Evolutionary conservation across 2,888 invertebrate genomes (phyloP).

Genomic region (Saturnia pavonia): DNA sequence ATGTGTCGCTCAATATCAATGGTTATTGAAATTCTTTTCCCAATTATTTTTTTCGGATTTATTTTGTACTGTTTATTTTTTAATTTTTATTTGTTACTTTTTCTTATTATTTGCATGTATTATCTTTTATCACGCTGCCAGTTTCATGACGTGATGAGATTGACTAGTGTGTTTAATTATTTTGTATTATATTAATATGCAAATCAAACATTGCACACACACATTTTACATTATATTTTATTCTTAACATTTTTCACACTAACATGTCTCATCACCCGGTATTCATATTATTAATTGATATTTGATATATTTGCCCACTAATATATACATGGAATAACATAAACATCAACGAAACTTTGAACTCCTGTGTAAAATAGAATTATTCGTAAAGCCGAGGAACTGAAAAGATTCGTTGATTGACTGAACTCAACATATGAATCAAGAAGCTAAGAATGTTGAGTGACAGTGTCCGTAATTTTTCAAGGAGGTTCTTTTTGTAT

Average conservation of each 20-base stretch:
- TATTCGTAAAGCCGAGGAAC: neutral
- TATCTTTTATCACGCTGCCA: slow-evolving; percentile 24
- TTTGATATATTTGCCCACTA: slow-evolving; percentile 1
- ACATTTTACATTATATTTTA: slow-evolving; percentile 25
- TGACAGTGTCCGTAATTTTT: slow-evolving; percentile 67
- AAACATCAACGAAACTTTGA: slow-evolving; percentile 46
- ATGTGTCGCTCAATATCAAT: slow-evolving; percentile 74
- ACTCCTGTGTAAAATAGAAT: neutral
- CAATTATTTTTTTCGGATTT: slow-evolving; percentile 40
- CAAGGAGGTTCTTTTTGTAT: slow-evolving; percentile 51
- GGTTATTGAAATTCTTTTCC: slow-evolving; percentile 50
- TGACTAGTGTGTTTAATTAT: slow-evolving; percentile 19
- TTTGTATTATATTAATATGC: slow-evolving; percentile 22
- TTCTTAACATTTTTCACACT: slow-evolving; percentile 47
- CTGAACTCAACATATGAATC: slow-evolving; percentile 33
- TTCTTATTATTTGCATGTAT: slow-evolving; percentile 54
- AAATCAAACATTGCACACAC: slow-evolving; percentile 17
- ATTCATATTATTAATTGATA: slow-evolving; percentile 41
- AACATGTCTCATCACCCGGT: slow-evolving; percentile 54
- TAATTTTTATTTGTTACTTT: slow-evolving; percentile 37
- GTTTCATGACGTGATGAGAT: slow-evolving; percentile 22
- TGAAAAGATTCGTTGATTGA: slow-evolving; percentile 54
- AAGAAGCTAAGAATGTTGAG: slow-evolving; percentile 74
- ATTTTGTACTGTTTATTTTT: slow-evolving; percentile 44
- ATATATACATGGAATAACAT: slow-evolving; percentile 17